Percentiles rank a stretch among this genome's conserved stretches.
phyloP scores from a whole-genome alignment of 2,113 vertebrate species.

The Upupa epops region DNA sequence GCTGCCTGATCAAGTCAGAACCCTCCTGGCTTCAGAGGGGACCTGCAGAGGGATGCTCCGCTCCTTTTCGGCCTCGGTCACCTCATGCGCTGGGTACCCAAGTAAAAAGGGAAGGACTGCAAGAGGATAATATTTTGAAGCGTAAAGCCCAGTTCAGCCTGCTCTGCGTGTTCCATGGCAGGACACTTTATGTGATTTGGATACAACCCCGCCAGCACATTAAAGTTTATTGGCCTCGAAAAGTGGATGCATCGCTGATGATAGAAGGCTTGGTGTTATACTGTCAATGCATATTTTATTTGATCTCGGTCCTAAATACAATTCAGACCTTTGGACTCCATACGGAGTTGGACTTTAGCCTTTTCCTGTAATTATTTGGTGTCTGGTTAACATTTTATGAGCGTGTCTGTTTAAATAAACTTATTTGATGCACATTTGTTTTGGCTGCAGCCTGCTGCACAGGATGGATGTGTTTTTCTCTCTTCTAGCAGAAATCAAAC shows the following conservation, averaged over 20 bases:
- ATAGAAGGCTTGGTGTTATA: constrained; percentile 13
- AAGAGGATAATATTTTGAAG: neutral
- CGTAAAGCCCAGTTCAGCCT: constrained; percentile 10
- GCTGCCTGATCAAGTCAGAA: fast-evolving
- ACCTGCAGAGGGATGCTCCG: neutral
- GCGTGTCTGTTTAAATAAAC: constrained; percentile 73
- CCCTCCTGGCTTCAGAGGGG: neutral
- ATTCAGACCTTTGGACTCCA: constrained; percentile 55
- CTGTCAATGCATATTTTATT: constrained; percentile 49
- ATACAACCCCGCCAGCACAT: constrained; percentile 48
- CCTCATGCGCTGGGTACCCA: fast-evolving
- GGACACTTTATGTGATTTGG: constrained; percentile 62
- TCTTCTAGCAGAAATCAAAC: constrained; percentile 45
- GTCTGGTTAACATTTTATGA: constrained; percentile 79
- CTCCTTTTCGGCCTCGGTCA: neutral
- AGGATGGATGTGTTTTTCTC: constrained; percentile 48
- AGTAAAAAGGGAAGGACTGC: neutral
- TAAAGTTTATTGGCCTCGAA: constrained; percentile 57
- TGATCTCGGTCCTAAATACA: constrained; percentile 70
- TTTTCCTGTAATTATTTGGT: constrained; percentile 75
- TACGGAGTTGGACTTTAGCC: constrained; percentile 52
- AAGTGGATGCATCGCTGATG: neutral
- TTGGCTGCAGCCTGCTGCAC: constrained; percentile 25
- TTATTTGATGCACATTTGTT: constrained; percentile 65
- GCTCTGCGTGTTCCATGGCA: constrained; percentile 20